Conservation (phyloP, 23 tunicate species). For the Aplidium turbinatum region DNA sequence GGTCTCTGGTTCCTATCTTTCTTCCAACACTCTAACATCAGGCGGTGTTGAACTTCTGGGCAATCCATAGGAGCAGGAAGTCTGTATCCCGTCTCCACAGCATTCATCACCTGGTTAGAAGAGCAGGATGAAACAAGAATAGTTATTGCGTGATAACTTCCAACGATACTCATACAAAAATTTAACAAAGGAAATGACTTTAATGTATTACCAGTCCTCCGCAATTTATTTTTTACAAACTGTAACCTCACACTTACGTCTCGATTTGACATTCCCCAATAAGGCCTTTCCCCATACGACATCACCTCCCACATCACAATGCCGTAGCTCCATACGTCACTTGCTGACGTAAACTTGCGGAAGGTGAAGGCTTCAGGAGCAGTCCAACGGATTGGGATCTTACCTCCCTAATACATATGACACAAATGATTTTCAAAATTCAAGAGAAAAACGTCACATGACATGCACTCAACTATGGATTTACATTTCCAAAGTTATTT, state of each 20-base stretch:
- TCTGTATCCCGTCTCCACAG: constrained; percentile 93
- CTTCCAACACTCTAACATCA: constrained; percentile 99
- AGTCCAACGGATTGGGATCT: constrained; percentile 92
- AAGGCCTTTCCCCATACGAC: constrained; percentile 96
- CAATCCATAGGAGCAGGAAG: constrained; percentile 92
- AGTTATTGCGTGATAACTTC: no score
- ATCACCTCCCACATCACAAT: constrained; percentile 99
- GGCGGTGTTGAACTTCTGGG: constrained; percentile 78
- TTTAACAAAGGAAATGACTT: neutral
- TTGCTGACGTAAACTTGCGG: constrained; percentile 86
- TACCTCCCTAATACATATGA: constrained; percentile 98
- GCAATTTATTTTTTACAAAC: no score
- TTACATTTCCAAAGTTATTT: no score
- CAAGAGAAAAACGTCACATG: no score
- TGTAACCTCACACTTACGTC: constrained; percentile 59
- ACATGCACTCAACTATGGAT: no score
- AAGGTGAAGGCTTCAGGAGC: constrained; percentile 97
- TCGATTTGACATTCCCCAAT: constrained; percentile 99
- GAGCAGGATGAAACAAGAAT: no score
- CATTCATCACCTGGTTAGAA: constrained; percentile 93
- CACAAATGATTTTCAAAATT: no score
- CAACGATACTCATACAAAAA: no score
- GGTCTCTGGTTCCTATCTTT: constrained; percentile 92
- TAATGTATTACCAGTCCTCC: no score
- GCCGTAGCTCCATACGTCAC: constrained; percentile 99